Conservation (phyloP, 2,797 vertebrate genomes). For the Neopelma chrysocephalum region DNA sequence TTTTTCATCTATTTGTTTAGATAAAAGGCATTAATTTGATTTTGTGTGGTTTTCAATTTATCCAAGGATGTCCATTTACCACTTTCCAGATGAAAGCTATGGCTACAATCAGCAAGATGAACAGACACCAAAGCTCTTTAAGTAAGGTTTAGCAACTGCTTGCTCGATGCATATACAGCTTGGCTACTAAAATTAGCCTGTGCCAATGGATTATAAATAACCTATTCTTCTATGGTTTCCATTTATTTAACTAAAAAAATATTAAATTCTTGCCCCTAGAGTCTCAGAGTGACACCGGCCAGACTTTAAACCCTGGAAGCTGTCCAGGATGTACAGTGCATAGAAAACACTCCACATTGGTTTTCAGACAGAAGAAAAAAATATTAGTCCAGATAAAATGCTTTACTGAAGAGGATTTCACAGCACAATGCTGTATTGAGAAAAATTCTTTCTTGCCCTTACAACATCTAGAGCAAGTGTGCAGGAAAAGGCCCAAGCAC, state of each 20-base stretch:
- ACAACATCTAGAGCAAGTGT: rapidly evolving
- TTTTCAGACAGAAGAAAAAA: neutral
- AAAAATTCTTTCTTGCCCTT: neutral
- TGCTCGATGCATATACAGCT: neutral
- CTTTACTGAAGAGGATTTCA: neutral
- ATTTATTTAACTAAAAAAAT: neutral
- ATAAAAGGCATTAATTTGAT: neutral
- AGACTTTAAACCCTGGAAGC: neutral
- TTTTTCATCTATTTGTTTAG: neutral
- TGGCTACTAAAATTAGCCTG: neutral
- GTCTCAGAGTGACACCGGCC: neutral
- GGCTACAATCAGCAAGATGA: neutral
- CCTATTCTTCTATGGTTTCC: neutral
- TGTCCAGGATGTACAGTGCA: neutral
- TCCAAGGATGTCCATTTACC: neutral
- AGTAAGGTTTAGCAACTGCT: neutral
- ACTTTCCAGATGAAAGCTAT: neutral
- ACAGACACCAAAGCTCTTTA: neutral
- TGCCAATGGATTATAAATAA: neutral
- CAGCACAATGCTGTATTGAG: neutral
- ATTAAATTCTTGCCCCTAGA: neutral
- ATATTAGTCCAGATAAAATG: neutral
- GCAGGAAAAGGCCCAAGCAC: neutral
- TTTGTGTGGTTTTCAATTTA: neutral
- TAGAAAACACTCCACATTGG: neutral